Evolutionary conservation across 2,797 vertebrate genomes (phyloP), one percentile per base, ranked within the genome.

Genomic region (Allenopithecus nigroviridis): DNA sequence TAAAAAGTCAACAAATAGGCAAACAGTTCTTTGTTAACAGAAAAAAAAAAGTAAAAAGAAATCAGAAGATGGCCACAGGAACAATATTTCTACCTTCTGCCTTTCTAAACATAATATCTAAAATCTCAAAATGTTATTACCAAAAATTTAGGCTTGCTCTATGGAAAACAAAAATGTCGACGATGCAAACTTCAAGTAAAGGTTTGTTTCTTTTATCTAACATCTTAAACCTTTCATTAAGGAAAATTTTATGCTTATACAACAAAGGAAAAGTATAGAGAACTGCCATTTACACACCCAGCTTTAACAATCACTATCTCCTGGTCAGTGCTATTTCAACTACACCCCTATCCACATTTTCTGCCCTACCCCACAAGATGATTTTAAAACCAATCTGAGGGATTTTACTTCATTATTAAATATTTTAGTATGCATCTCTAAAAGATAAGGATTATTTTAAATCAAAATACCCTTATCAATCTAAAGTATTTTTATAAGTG

Each of bases 11-110:
- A 76, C 39, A 95, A 89, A 55, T 84, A 79, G 89, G 59, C 48
- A 87, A 94, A 80, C 2, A 79, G 26, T 91, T 87, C 28, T 89
- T 95, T 72, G 28, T 81, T 89, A 85, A 85, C 61, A 87, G 64
- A 90, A 94, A 84, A 50, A 76, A 68, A 78, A 13, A 87, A 30
- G 28, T 41, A 84, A 79, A 75, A 80, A 59, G 6, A 48, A 72
- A 43, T 41, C 24, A 95, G 72, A 94, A 87, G 59, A 79, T 5
- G 24, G 24, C 24, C 26, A 28, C 39, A 5, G 0, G 17, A 96
- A 53, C 39, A 68, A n/a, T n/a, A 64, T n/a, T 19, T 83, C 10
- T 17, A 30, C 41, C 24, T 89, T 89, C 43, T 61, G 26, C 41
- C 43, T 94, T 79, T 87, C 76, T 91, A 53, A 83, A 79, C 75